phyloP scores from a whole-genome alignment of 2,797 vertebrate genomes.

The Hafferia zeledoni region DNA sequence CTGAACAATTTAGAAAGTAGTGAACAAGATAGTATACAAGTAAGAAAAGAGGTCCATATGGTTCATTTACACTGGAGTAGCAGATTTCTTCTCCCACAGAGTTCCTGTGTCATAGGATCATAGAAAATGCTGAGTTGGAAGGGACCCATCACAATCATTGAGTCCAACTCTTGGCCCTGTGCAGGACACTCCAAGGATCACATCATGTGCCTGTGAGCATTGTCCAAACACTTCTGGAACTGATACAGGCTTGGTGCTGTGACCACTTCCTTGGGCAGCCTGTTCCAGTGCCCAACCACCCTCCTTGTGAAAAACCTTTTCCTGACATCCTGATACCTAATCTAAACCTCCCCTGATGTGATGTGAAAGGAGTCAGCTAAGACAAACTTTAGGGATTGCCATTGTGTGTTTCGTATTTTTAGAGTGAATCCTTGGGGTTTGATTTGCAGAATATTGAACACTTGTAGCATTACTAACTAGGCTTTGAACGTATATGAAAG shows the following conservation, averaged over 20 bases:
- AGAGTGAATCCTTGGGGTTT: background rate
- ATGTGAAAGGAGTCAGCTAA: background rate
- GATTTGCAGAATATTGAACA: background rate
- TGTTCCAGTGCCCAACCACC: background rate
- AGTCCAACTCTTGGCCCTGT: background rate
- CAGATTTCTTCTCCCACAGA: background rate
- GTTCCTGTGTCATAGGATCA: background rate
- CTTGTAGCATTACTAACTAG: background rate
- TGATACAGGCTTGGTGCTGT: background rate
- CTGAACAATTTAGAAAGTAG: background rate
- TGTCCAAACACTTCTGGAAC: background rate
- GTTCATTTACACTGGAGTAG: background rate
- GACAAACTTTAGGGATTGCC: background rate
- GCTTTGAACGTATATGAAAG: slow-evolving; percentile 23
- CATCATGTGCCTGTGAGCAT: background rate
- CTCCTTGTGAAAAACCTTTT: background rate
- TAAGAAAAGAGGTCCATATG: background rate
- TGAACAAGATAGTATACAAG: background rate
- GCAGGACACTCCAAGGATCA: background rate
- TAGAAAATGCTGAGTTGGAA: background rate
- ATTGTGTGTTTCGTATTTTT: background rate
- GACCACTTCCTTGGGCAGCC: background rate
- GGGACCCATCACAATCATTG: background rate
- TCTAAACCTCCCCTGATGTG: background rate
- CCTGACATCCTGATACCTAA: background rate